A percentile compares a stretch with the other conserved stretches of the same genome.
Conservation (phyloP, 2,113 vertebrate genomes). For the Ictalurus punctatus region DNA sequence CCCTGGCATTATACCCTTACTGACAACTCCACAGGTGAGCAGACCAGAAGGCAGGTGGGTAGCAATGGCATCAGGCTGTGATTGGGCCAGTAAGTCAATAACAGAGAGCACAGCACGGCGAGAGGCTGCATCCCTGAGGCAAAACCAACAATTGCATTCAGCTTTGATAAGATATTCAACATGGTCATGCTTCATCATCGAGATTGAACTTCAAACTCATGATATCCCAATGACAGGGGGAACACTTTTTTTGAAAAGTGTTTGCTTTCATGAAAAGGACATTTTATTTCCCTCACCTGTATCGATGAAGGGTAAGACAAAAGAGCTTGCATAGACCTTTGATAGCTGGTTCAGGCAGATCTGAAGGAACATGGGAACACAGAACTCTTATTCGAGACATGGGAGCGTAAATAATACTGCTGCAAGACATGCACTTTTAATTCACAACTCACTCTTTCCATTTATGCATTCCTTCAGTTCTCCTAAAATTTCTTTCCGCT, state of each 20-base stretch:
- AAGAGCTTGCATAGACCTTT: conserved; percentile 96
- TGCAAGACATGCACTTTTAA: background rate
- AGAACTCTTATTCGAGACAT: background rate
- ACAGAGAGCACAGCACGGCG: conserved; percentile 85
- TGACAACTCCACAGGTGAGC: conserved; percentile 83
- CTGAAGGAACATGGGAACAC: conserved; percentile 53
- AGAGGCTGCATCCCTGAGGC: conserved; percentile 85
- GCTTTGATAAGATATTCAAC: background rate
- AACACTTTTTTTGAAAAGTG: background rate
- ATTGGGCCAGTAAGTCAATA: conserved; percentile 84
- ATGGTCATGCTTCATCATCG: background rate
- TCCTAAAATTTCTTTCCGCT: conserved; percentile 85
- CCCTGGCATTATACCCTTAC: conserved; percentile 83
- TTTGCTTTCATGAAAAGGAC: background rate
- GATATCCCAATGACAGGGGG: background rate
- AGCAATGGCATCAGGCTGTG: conserved; percentile 84
- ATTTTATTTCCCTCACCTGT: conserved; percentile 76
- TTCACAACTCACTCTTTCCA: conserved; percentile 80
- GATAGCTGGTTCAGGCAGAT: conserved; percentile 84
- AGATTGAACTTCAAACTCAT: background rate
- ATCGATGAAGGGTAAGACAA: conserved; percentile 93
- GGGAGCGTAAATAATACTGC: fast-evolving
- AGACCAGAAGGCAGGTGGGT: conserved; percentile 85
- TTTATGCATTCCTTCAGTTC: conserved; percentile 85
- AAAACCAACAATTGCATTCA: background rate